Evolutionary conservation across 2,113 vertebrate species (phyloP).

Genomic region (Monarcha castaneiventris): DNA sequence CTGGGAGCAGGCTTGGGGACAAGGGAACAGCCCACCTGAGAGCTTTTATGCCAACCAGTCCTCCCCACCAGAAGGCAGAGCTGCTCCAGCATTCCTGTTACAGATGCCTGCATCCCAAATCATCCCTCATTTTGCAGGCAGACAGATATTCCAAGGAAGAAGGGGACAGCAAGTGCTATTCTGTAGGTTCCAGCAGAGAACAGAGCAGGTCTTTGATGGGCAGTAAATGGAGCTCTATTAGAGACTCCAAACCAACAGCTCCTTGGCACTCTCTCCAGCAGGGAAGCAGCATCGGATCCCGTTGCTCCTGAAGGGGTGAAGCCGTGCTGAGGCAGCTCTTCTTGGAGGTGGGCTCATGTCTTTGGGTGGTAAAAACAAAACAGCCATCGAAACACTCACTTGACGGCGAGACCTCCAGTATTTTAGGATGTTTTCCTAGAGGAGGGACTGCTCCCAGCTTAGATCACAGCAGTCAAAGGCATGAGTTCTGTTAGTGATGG

Average conservation of each 20-base stretch:
- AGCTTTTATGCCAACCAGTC: not conserved
- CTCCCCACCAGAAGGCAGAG: not conserved
- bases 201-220: not conserved
- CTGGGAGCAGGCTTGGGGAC: not conserved
- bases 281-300: fast-evolving
- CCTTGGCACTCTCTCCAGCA: not conserved
- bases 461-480: not conserved
- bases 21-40: fast-evolving
- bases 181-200: not conserved
- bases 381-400: not conserved
- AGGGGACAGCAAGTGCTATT: not conserved
- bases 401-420: fast-evolving
- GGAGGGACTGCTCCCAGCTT: not conserved
- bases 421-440: not conserved
- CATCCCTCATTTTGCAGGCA: not conserved
- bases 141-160: not conserved
- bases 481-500: not conserved
- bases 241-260: fast-evolving
- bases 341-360: not conserved
- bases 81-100: not conserved
- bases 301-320: not conserved
- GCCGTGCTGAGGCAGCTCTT: fast-evolving
- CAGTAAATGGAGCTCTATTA: not conserved
- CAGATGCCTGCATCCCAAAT: fast-evolving
- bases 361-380: not conserved